Percentiles rank a stretch among this genome's conserved stretches.
Conservation (phyloP, 2,797 vertebrate species). For the Threskiornis aethiopicus region DNA sequence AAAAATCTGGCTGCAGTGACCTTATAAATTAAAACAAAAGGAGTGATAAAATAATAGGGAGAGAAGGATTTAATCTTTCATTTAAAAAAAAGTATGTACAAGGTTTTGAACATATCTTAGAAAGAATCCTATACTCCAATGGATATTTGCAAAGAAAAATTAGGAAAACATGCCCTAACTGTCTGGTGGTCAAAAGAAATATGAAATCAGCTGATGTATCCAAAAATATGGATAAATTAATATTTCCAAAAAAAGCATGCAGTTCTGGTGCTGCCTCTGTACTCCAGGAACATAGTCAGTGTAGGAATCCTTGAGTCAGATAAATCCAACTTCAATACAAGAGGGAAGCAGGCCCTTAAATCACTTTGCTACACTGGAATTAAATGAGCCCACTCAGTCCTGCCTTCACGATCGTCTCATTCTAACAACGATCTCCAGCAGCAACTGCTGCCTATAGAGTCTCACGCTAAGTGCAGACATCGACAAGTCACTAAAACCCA, state of each 20-base stretch:
- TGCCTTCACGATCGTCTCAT: background rate
- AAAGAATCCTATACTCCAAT: conserved; percentile 43
- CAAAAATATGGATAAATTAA: conserved; percentile 29
- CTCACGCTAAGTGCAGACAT: background rate
- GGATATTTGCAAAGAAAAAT: conserved; percentile 56
- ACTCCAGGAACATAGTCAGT: background rate
- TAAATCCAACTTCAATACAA: background rate
- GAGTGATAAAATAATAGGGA: background rate
- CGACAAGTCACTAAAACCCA: background rate
- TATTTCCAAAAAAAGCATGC: conserved; percentile 36
- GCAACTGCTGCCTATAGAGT: background rate
- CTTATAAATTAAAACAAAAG: background rate
- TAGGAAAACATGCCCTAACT: conserved; percentile 47
- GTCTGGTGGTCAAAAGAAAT: conserved; percentile 18
- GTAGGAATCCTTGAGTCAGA: background rate
- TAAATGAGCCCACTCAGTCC: background rate
- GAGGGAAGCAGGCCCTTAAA: background rate
- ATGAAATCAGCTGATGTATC: conserved; percentile 11
- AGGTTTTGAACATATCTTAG: conserved; percentile 31
- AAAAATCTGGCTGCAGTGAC: conserved; percentile 6
- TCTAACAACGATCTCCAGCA: background rate
- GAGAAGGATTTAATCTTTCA: background rate
- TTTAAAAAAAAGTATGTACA: background rate
- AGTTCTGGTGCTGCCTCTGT: conserved; percentile 3
- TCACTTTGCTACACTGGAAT: background rate